Evolutionary conservation across 2,797 vertebrate species (phyloP).

Genomic region (Cetoscarus ocellatus): DNA sequence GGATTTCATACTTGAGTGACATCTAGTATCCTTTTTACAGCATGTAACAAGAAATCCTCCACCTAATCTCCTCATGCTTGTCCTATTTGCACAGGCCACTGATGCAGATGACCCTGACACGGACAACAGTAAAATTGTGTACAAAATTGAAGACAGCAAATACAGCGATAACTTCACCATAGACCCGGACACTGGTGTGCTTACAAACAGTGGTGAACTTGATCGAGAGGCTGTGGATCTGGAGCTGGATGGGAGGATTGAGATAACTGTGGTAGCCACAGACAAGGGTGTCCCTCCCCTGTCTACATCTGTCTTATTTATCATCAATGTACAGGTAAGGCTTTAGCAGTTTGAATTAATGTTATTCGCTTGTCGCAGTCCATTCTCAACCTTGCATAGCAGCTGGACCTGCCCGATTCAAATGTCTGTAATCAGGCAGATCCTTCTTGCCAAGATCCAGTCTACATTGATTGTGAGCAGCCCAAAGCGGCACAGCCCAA

Average conservation of each 20-base stretch:
- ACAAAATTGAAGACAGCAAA: constrained; percentile 72
- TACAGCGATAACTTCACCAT: constrained; percentile 90
- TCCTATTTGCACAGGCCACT: constrained; percentile 82
- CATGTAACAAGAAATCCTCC: no score
- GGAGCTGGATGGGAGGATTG: constrained; percentile 76
- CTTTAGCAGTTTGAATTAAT: neutral
- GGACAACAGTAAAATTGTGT: constrained; percentile 87
- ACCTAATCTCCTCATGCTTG: constrained; percentile 10
- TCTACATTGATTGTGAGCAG: no score
- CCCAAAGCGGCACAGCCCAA: no score
- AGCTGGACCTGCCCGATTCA: no score
- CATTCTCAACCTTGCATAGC: no score
- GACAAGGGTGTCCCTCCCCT: constrained; percentile 82
- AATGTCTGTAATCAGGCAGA: no score
- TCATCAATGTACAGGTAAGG: constrained; percentile 88
- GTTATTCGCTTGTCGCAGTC: no score
- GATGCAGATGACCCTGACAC: constrained; percentile 87
- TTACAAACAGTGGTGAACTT: constrained; percentile 80
- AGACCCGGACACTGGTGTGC: constrained; percentile 68
- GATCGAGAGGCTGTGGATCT: constrained; percentile 88
- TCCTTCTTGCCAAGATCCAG: no score
- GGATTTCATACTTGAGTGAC: no score
- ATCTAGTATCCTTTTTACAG: no score
- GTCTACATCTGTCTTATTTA: constrained; percentile 74
- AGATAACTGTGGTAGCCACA: constrained; percentile 84